Percentiles rank a stretch among this genome's conserved stretches.
Conservation (phyloP, 2,888 invertebrate genomes). For the Diabrotica balteata region DNA sequence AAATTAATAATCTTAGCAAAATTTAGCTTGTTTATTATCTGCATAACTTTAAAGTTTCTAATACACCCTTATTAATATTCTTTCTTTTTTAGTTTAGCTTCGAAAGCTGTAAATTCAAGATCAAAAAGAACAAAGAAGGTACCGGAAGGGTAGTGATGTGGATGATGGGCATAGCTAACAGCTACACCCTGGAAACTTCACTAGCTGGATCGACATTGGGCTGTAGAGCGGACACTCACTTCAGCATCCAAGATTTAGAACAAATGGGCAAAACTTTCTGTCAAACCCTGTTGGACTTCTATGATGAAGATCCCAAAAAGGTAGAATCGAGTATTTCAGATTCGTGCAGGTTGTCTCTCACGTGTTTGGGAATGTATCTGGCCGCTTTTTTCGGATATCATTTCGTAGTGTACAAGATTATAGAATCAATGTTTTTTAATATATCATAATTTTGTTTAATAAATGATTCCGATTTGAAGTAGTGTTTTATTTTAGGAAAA, state of each 20-base stretch:
- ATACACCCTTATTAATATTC: too few species aligned
- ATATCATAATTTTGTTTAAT: too few species aligned
- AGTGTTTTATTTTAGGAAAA: conserved; percentile 68
- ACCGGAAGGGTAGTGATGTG: conserved; percentile 94
- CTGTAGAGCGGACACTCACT: conserved; percentile 83
- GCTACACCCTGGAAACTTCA: conserved; percentile 95
- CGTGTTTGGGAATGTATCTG: too few species aligned
- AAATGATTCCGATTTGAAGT: conserved; percentile 19
- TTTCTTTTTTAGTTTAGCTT: conserved; percentile 79
- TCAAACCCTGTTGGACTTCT: conserved; percentile 90
- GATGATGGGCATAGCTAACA: conserved; percentile 94
- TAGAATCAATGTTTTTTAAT: too few species aligned
- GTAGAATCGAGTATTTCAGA: conserved; percentile 56
- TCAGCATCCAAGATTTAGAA: conserved; percentile 79
- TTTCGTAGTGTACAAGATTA: too few species aligned
- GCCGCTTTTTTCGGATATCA: background rate
- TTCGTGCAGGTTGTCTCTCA: too few species aligned
- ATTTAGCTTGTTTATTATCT: too few species aligned
- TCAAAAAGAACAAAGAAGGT: conserved; percentile 93
- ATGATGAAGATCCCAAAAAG: conserved; percentile 85
- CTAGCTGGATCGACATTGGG: conserved; percentile 90
- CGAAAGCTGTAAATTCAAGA: conserved; percentile 91
- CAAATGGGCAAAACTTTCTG: conserved; percentile 89
- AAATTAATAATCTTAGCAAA: too few species aligned
- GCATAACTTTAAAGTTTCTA: too few species aligned